phyloP scores from a whole-genome alignment of 2,797 vertebrate species.

The Podargus strigoides region DNA sequence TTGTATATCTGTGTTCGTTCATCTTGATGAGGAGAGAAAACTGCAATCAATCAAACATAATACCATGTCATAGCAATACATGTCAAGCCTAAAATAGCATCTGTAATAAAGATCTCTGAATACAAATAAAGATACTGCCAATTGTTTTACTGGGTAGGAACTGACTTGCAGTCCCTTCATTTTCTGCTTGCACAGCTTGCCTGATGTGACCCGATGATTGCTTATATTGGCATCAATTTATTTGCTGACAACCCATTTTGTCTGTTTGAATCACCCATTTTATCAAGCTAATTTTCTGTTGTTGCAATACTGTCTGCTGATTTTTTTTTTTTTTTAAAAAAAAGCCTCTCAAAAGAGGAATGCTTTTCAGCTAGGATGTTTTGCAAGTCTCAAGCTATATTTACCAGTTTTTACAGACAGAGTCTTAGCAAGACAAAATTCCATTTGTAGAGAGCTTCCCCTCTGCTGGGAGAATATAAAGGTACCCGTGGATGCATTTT shows the following conservation, averaged over 20 bases:
- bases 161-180: neutral
- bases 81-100: neutral
- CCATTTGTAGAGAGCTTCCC: neutral
- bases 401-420: neutral
- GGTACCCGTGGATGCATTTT: neutral
- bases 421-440: neutral
- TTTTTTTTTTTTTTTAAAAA: no score
- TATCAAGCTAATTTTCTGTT: neutral
- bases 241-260: constrained; percentile 51
- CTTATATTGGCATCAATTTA: constrained; percentile 51
- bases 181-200: constrained; percentile 47
- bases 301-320: neutral
- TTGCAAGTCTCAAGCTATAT: neutral
- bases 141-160: neutral
- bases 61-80: neutral
- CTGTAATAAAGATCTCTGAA: neutral
- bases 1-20: neutral
- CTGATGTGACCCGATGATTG: constrained; percentile 29
- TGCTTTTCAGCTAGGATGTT: neutral
- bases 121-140: neutral
- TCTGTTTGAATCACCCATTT: constrained; percentile 11
- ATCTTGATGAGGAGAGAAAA: neutral
- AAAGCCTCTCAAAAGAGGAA: neutral
- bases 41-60: constrained; percentile 22
- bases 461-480: neutral